Percentiles rank a stretch among this genome's conserved stretches.
Evolutionary conservation across 2,797 vertebrate genomes (phyloP).

Genomic region (Percopsis omiscomaycus): DNA sequence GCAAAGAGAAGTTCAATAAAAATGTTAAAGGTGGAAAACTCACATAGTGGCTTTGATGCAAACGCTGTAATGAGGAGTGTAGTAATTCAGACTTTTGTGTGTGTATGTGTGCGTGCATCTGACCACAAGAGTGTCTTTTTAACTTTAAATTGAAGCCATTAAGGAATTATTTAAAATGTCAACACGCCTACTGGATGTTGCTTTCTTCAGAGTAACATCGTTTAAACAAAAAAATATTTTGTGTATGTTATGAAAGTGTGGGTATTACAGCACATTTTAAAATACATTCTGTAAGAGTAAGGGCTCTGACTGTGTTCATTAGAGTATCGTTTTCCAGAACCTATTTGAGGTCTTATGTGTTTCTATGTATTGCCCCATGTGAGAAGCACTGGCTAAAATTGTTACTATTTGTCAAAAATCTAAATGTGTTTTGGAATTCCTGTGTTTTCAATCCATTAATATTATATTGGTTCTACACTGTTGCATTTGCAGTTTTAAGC

Average conservation of each 20-base stretch:
- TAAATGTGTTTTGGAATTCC: neutral
- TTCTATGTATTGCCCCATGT: slow-evolving; percentile 25
- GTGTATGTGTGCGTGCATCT: slow-evolving; percentile 9
- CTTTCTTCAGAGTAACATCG: slow-evolving; percentile 20
- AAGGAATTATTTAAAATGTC: slow-evolving; percentile 5
- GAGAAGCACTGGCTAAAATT: slow-evolving; percentile 3
- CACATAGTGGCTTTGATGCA: slow-evolving; percentile 1
- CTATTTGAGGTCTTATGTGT: slow-evolving; percentile 22
- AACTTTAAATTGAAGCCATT: slow-evolving; percentile 57
- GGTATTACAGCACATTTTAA: slow-evolving; percentile 44
- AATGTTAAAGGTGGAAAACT: slow-evolving; percentile 2
- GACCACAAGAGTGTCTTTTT: slow-evolving; percentile 46
- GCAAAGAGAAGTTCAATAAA: neutral
- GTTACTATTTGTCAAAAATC: neutral
- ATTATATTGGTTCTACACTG: neutral
- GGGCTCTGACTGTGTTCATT: slow-evolving; percentile 20
- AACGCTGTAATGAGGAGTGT: slow-evolving; percentile 10
- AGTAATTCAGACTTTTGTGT: slow-evolving; percentile 1
- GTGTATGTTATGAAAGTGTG: slow-evolving; percentile 45
- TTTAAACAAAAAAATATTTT: slow-evolving; percentile 41
- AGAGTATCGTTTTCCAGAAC: slow-evolving; percentile 16
- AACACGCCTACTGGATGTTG: slow-evolving; percentile 20
- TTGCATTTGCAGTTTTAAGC: neutral
- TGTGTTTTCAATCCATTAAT: neutral
- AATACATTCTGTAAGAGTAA: slow-evolving; percentile 22